Evolutionary conservation across 2,888 invertebrate species (phyloP), one percentile per base, ranked within the genome.

Genomic region (Taenaris catops): DNA sequence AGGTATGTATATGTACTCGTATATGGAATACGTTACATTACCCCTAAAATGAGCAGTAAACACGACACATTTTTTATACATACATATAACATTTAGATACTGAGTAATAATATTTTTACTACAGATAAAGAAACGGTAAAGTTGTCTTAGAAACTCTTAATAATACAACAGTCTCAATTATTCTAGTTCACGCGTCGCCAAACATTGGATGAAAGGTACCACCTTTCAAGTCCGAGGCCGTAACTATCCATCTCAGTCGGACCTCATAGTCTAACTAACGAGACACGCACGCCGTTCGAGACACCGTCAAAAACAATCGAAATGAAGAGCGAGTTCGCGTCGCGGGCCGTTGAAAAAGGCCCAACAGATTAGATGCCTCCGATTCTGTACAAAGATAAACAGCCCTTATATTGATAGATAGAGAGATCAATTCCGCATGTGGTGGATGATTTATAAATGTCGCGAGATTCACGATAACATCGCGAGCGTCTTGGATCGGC

Each of bases 381-480:
- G 56, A 59, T 58, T 61, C 53, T 46, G 52, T 54, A 49, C 54
- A 54, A 46, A 43, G 54, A 55, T 58, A 36, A 58, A 58, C 53
- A 55, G 55, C 63, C 63, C 66, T 62, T 71, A 68, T 59, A 51
- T 46, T 55, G 50, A 58, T 58, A 53, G 47, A 47, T 51, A 51
- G 60, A 69, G 49, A 58, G 70, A 52, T 63, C 55, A 55, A 63
- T 70, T 74, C 63, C 47, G 66, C 57, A 45, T 62, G 56, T 45
- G 47, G 26, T 40, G 49, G 53, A 51, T 54, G 55, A 51, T 53
- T 53, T 63, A 61, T 65, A 67, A 75, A 75, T 69, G 73, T 74
- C 73, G 63, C 67, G 53, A 63, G 55, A 51, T 53, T 23, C 18
- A 49, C 55, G 80, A 83, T 84, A 83, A 78, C 67, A 84, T 83